Evolutionary conservation across 1,140 invertebrate genomes (phyloP).

Genomic region (Pentalonia nigronervosa): DNA sequence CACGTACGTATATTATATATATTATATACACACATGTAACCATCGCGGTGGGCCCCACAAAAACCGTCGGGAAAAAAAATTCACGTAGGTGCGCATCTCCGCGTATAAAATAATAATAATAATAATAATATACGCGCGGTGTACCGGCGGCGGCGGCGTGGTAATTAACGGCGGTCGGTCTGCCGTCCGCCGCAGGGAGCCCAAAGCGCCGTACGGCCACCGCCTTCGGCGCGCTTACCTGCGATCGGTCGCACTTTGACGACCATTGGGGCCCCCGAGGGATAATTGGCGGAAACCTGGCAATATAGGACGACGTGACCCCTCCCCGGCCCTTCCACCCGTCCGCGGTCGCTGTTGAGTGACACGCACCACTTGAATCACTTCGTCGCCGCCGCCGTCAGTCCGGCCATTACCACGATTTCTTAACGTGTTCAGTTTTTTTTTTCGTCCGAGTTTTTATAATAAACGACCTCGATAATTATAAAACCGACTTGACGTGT

Average conservation of each 20-base stretch:
- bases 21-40: conserved; percentile 10
- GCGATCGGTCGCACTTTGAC: conserved; percentile 42
- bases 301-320: conserved; percentile 17
- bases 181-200: neutral
- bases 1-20: neutral
- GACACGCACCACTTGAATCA: conserved; percentile 51
- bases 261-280: neutral
- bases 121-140: neutral
- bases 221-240: conserved; percentile 38
- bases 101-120: neutral
- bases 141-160: neutral
- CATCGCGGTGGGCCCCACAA: neutral
- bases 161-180: conserved; percentile 25
- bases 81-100: neutral
- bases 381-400: neutral
- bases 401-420: conserved; percentile 42
- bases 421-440: conserved; percentile 39
- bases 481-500: conserved; percentile 51
- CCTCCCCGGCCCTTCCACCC: neutral
- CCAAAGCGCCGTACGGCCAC: neutral
- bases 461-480: conserved; percentile 53
- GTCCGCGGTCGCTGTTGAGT: neutral
- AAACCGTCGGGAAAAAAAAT: neutral
- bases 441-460: conserved; percentile 4
- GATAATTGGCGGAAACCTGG: conserved; percentile 54